Conservation (phyloP, 2,113 vertebrate genomes). For the Columbina picui region DNA sequence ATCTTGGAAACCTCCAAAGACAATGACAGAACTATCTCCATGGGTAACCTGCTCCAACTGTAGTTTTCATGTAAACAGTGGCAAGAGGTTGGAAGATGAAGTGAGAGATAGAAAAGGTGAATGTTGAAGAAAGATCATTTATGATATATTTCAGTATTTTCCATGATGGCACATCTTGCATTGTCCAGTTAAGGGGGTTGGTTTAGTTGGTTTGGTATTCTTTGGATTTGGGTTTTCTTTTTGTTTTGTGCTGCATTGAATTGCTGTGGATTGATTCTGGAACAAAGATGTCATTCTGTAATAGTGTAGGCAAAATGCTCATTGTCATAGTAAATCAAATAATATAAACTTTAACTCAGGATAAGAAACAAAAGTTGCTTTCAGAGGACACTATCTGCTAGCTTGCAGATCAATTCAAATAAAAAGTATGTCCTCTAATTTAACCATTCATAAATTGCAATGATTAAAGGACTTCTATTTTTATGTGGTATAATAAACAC, state of each 20-base stretch:
- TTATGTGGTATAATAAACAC: neutral
- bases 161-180: neutral
- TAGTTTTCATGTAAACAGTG: neutral
- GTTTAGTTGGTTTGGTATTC: rapidly evolving
- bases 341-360: neutral
- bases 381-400: neutral
- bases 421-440: neutral
- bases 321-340: neutral
- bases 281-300: neutral
- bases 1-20: neutral
- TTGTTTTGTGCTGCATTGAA: neutral
- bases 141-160: neutral
- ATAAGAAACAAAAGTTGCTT: neutral
- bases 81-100: neutral
- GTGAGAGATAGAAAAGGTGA: neutral
- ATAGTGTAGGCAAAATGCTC: neutral
- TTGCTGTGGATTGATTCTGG: neutral
- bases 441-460: neutral
- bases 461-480: conserved; percentile 3
- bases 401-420: neutral
- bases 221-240: neutral
- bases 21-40: neutral
- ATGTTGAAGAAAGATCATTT: neutral
- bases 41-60: neutral
- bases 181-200: neutral